Evolutionary conservation across 2,113 vertebrate species (phyloP).

Genomic region (Forbesichthys papilliferus): DNA sequence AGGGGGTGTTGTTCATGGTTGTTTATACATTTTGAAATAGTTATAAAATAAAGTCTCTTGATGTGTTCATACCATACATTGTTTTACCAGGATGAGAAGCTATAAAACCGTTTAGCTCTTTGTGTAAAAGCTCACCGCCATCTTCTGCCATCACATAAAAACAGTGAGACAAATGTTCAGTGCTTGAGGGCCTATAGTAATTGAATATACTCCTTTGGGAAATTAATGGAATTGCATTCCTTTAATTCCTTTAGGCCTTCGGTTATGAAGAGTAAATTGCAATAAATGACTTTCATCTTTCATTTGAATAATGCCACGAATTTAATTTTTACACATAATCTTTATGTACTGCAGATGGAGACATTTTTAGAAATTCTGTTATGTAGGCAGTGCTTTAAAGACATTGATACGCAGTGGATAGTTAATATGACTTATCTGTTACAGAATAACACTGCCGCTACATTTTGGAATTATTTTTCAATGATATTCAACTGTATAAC

Average conservation of each 20-base stretch:
- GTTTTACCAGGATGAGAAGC: too few relatives aligned
- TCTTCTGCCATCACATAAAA: slow-evolving; percentile 13
- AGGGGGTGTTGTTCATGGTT: too few relatives aligned
- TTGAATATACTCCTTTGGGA: neutral
- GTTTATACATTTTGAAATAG: too few relatives aligned
- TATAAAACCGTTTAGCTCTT: too few relatives aligned
- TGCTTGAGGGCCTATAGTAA: neutral
- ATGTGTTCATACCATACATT: too few relatives aligned
- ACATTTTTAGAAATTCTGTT: too few relatives aligned
- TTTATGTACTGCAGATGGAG: neutral
- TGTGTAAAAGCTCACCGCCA: neutral
- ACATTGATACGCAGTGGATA: neutral
- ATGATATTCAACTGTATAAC: too few relatives aligned
- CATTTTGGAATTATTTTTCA: too few relatives aligned
- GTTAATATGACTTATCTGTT: too few relatives aligned
- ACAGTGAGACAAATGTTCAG: slow-evolving; percentile 22
- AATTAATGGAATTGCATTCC: neutral
- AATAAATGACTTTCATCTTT: slow-evolving; percentile 17
- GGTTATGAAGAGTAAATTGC: slow-evolving; percentile 4
- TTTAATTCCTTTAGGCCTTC: neutral
- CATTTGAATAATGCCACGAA: slow-evolving; percentile 15
- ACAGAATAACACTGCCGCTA: too few relatives aligned
- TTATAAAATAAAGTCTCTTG: too few relatives aligned
- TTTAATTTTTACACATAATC: slow-evolving; percentile 26
- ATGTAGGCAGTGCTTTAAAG: neutral